Conservation (phyloP, 2,888 invertebrate species). For the Ectemnius lituratus region DNA sequence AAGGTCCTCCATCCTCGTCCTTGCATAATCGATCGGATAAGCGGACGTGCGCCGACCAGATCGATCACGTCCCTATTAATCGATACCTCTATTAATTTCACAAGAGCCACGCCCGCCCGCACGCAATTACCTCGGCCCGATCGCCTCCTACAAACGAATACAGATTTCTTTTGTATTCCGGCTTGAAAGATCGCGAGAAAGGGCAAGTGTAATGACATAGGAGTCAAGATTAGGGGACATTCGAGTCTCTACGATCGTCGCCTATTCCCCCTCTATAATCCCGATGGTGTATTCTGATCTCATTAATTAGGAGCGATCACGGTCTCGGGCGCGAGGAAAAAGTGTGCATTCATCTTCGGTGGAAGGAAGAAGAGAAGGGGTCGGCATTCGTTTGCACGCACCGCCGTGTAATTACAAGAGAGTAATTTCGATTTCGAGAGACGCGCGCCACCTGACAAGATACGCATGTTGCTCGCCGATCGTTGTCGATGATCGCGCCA, state of each 20-base stretch:
- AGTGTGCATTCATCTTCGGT: background rate
- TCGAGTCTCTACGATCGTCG: background rate
- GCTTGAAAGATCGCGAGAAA: too few relatives aligned
- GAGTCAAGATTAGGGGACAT: background rate
- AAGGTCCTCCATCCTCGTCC: background rate
- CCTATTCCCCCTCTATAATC: background rate
- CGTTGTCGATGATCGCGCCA: slow-evolving; percentile 28
- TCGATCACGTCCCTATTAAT: slow-evolving; percentile 3
- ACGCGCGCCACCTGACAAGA: slow-evolving; percentile 3
- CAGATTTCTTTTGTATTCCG: too few relatives aligned
- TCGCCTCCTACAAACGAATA: background rate
- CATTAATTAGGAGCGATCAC: background rate
- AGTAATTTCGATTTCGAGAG: slow-evolving; percentile 36
- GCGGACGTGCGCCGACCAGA: background rate
- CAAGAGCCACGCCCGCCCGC: background rate
- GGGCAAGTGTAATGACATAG: too few relatives aligned
- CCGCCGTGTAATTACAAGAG: slow-evolving; percentile 50
- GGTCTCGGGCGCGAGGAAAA: background rate
- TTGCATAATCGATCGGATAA: background rate
- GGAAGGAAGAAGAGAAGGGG: background rate
- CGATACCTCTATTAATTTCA: slow-evolving; percentile 6
- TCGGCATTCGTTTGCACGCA: background rate
- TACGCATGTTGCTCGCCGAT: slow-evolving; percentile 21
- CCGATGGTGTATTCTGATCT: background rate
- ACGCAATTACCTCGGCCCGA: background rate